Conservation (phyloP, 2,113 vertebrate species). For the Pelusios castaneus region DNA sequence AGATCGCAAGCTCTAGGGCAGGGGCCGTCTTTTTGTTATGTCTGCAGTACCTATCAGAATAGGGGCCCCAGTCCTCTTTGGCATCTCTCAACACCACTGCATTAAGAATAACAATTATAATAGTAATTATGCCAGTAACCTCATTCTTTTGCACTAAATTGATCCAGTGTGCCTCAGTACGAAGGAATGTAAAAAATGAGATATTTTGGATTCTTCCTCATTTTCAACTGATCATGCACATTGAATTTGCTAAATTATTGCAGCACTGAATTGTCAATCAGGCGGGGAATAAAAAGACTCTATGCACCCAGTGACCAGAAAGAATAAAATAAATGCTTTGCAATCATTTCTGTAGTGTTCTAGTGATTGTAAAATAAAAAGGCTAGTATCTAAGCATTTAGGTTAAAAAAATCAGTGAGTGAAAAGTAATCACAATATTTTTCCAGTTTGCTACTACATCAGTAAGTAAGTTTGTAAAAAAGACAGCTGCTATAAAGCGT, state of each 20-base stretch:
- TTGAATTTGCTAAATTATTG: background rate
- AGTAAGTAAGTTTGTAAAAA: background rate
- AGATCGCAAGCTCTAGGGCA: background rate
- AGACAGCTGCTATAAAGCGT: background rate
- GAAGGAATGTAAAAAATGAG: background rate
- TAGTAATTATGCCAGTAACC: background rate
- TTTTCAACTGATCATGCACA: background rate
- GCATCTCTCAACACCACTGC: background rate
- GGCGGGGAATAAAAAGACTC: background rate
- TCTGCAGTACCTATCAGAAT: background rate
- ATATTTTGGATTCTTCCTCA: background rate
- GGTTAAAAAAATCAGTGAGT: background rate
- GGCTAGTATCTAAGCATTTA: background rate
- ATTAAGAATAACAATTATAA: background rate
- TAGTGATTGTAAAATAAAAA: background rate
- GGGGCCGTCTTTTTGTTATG: background rate
- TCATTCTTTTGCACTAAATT: background rate
- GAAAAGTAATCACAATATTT: background rate
- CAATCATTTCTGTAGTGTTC: background rate
- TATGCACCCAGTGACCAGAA: fast-evolving
- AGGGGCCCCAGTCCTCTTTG: background rate
- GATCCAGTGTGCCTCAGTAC: background rate
- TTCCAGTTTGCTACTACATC: background rate
- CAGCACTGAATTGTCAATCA: background rate
- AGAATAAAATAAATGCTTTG: background rate